Evolutionary conservation across 2,888 invertebrate genomes (phyloP), one percentile per base, ranked within the genome.

Genomic region (Bursaphelenchus okinawaensis): DNA sequence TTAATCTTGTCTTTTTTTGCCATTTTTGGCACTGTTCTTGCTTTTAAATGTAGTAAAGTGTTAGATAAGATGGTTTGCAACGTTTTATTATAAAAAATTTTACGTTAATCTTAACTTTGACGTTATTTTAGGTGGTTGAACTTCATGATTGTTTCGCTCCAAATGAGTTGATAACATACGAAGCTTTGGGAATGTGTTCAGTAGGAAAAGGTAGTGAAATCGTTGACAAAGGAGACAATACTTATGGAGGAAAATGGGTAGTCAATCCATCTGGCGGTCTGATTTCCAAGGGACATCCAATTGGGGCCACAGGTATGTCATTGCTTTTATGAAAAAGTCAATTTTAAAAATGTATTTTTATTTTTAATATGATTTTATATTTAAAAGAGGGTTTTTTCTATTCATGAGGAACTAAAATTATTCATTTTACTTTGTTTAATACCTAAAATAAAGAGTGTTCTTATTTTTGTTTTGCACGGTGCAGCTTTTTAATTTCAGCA

Each of bases 251-350:
- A 23, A 90, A 91, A 83, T 93, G 90, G 83, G 96, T 98, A 3
- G 87, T 98, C n/a, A 98, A 98, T 85, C 98, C 98, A 0, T 94
- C 94, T 82, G 98, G 96, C 59, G 98, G 98, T n/a, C 87, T 98
- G 55, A 96, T 96, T 71, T 95, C 95, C 0, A 98, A 98, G 85
- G 95, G 95, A 0, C 96, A 96, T 87, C 96, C 95, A 16, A 86
- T 96, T 63, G 96, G 95, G 57, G 95, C 95, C 0, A 96, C 95
- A 9, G 94, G 91, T 81, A 83, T 69, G 75, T 52, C 22, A 12
- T 28, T 59, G 50, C 26, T 22, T 52, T 7, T 8, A 7, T 23
- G n/a, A 22, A 29, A 29, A n/a, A n/a, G 12, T 29, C 29, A 29
- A 29, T 12, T 29, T 29, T 29, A 9, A 29, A 29, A 29, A 29